Evolutionary conservation across 2,113 vertebrate genomes (phyloP).

Genomic region (Rhabdornis inornatus): DNA sequence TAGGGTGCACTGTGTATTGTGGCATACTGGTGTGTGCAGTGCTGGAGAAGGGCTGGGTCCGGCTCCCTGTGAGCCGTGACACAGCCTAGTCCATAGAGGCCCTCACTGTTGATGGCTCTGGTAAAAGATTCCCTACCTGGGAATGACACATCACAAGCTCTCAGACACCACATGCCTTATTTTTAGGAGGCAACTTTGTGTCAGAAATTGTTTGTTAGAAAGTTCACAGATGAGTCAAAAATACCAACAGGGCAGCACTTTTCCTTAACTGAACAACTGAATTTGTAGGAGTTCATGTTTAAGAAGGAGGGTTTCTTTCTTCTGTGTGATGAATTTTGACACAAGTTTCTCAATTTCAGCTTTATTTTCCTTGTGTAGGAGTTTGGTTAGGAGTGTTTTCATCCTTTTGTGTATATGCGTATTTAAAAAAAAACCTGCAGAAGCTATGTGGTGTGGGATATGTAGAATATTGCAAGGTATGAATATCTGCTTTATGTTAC

Average conservation of each 20-base stretch:
- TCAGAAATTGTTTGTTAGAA: background rate
- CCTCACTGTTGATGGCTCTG: background rate
- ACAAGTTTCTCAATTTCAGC: background rate
- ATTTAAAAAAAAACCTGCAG: rapidly evolving
- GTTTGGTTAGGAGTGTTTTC: background rate
- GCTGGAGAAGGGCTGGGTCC: background rate
- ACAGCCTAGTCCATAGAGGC: background rate
- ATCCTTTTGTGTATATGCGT: background rate
- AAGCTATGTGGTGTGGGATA: background rate
- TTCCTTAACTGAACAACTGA: background rate
- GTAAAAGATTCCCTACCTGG: background rate
- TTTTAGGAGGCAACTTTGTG: background rate
- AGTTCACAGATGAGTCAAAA: background rate
- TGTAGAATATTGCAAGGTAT: background rate
- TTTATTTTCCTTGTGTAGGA: background rate
- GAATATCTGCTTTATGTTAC: background rate
- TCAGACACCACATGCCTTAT: background rate
- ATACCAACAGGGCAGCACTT: background rate
- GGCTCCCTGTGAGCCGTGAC: background rate
- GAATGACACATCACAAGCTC: rapidly evolving
- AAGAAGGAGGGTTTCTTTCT: background rate
- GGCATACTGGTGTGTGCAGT: too few relatives aligned
- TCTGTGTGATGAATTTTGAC: background rate
- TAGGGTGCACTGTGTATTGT: background rate
- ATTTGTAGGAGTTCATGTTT: background rate